These are phyloP conservation scores for Deilephila porcellus DNA, from an alignment of 2,888 invertebrate genomes.

Conservation along the genomic window DNA sequence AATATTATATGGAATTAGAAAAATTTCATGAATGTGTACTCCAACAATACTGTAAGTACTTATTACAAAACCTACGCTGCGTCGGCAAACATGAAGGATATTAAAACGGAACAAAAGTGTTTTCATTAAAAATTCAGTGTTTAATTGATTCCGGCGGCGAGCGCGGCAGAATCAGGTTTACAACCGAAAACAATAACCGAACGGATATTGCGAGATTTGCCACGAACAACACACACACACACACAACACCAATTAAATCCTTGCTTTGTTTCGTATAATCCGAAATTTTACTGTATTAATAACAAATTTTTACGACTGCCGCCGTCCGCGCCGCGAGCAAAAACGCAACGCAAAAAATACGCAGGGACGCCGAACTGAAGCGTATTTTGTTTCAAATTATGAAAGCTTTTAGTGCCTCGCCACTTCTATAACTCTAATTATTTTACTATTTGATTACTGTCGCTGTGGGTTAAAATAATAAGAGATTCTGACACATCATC, in stretches of 20 bases:
- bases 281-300: slow-evolving; percentile 83
- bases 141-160: slow-evolving; percentile 41
- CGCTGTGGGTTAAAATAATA: no score
- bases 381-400: not conserved
- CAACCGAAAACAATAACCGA: slow-evolving; percentile 60
- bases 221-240: slow-evolving; percentile 59
- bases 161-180: slow-evolving; percentile 44
- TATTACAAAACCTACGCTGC: not conserved
- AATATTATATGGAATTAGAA: not conserved
- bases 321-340: slow-evolving; percentile 48
- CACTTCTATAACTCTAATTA: not conserved
- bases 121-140: slow-evolving; percentile 47
- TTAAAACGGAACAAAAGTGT: slow-evolving; percentile 7
- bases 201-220: slow-evolving; percentile 50
- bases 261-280: slow-evolving; percentile 82
- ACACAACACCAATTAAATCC: slow-evolving; percentile 77
- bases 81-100: slow-evolving; percentile 12
- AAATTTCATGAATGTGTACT: not conserved
- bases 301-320: slow-evolving; percentile 75
- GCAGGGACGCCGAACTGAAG: slow-evolving; percentile 42
- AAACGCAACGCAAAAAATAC: slow-evolving; percentile 72
- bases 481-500: no score
- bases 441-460: no score
- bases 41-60: not conserved
- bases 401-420: not conserved